These are phyloP conservation scores for Criorhina ranunculi DNA, from an alignment of 2,888 invertebrate genomes.

Conservation along the genomic window DNA sequence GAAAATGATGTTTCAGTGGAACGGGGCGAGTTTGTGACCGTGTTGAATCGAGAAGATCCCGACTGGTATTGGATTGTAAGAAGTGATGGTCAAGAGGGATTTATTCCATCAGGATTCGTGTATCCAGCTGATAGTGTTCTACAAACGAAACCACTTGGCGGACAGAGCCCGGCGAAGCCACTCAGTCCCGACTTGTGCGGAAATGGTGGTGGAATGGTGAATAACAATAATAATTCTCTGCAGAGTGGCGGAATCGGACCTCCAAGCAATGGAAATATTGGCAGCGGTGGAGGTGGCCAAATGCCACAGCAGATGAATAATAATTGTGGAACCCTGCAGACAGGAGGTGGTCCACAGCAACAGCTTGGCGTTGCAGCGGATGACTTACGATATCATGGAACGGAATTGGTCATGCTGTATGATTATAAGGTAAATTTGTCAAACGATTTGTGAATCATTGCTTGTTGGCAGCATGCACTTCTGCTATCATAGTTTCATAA, in stretches of 20 bases:
- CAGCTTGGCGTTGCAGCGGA: conserved; percentile 84
- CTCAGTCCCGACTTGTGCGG: conserved; percentile 72
- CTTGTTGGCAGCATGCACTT: too few species aligned
- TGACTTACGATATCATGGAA: conserved; percentile 93
- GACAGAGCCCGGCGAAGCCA: conserved; percentile 71
- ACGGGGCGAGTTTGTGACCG: conserved; percentile 97
- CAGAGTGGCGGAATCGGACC: conserved; percentile 53
- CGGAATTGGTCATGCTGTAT: conserved; percentile 96
- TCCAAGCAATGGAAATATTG: conserved; percentile 32
- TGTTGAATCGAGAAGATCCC: conserved; percentile 96
- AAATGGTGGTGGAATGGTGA: conserved; percentile 51
- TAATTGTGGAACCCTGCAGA: conserved; percentile 76
- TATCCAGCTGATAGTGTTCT: conserved; percentile 94
- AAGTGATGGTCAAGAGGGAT: conserved; percentile 96
- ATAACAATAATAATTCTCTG: conserved; percentile 49
- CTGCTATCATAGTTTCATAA: conserved; percentile 3
- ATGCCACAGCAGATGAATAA: conserved; percentile 67
- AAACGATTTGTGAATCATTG: neutral
- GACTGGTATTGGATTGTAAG: conserved; percentile 99
- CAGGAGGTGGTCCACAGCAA: conserved; percentile 77
- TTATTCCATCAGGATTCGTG: conserved; percentile 97
- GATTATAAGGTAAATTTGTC: conserved; percentile 91
- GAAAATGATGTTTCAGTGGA: conserved; percentile 98
- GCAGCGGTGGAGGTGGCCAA: conserved; percentile 52
- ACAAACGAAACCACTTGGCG: conserved; percentile 83